Evolutionary conservation across 2,113 vertebrate species (phyloP).

Genomic region (Eulacestoma nigropectus): DNA sequence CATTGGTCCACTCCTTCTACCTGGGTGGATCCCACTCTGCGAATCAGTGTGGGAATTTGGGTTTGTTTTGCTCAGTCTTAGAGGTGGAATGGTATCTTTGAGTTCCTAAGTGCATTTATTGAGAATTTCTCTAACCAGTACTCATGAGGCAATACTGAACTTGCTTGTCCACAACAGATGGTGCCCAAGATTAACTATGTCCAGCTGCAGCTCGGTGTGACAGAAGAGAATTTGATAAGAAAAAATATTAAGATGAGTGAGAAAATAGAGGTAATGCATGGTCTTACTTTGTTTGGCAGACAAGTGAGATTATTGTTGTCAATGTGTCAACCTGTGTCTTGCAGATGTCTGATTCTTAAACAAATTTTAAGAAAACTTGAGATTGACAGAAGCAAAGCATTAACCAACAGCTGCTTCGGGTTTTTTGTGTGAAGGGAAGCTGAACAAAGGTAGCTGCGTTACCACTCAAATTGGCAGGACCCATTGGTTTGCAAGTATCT

Average conservation of each 20-base stretch:
- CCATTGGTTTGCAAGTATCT: neutral
- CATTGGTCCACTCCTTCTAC: neutral
- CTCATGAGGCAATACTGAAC: neutral
- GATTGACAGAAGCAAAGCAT: neutral
- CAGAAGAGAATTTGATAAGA: neutral
- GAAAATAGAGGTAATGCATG: neutral
- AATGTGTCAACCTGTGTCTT: neutral
- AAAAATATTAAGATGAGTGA: neutral
- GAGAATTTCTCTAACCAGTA: neutral
- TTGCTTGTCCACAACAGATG: neutral
- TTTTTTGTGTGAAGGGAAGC: neutral
- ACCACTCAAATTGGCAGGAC: neutral
- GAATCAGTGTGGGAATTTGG: neutral
- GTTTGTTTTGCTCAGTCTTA: neutral
- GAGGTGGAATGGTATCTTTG: neutral
- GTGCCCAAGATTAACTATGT: neutral
- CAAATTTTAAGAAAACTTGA: neutral
- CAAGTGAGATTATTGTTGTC: neutral
- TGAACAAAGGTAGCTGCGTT: neutral
- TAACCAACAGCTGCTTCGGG: neutral
- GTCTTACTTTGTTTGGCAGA: neutral
- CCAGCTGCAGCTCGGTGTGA: neutral
- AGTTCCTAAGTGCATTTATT: neutral
- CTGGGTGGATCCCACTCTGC: fast-evolving
- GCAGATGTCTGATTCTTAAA: neutral